These are phyloP conservation scores for Leptatherina wallacei DNA, from an alignment of 2,797 vertebrate species.

Conservation along the genomic window DNA sequence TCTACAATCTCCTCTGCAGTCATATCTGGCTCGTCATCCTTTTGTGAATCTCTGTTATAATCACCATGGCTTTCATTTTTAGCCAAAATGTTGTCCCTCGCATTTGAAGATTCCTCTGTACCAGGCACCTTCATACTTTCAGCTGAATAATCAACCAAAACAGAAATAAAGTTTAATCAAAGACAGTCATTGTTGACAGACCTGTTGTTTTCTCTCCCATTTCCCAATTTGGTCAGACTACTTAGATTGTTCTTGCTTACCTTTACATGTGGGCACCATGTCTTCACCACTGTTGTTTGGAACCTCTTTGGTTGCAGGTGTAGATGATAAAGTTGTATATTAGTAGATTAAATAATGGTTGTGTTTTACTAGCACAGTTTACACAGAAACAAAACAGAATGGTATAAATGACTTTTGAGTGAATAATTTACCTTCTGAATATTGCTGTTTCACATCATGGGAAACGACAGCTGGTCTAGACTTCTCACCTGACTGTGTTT, in stretches of 20 bases:
- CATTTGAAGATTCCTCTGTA: neutral
- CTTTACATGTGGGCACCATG: neutral
- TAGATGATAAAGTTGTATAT: neutral
- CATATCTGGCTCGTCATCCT: fast-evolving
- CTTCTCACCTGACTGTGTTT: constrained; percentile 1
- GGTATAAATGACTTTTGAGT: neutral
- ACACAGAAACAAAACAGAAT: constrained; percentile 3
- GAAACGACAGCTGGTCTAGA: neutral
- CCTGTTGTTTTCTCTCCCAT: too few species aligned
- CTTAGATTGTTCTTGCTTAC: constrained; percentile 16
- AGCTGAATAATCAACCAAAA: neutral
- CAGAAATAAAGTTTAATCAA: neutral
- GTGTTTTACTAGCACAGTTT: neutral
- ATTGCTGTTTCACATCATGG: neutral
- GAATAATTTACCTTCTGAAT: constrained; percentile 28
- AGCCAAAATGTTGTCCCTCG: neutral
- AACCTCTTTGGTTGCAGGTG: neutral
- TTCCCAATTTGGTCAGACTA: neutral
- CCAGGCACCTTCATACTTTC: neutral
- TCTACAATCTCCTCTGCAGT: neutral
- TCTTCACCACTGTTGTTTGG: neutral
- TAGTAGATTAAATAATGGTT: neutral
- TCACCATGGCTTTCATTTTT: constrained; percentile 7
- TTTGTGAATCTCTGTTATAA: neutral
- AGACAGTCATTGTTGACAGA: neutral